phyloP scores from a whole-genome alignment of 2,797 vertebrate species.

The Lutjanus argentimaculatus region DNA sequence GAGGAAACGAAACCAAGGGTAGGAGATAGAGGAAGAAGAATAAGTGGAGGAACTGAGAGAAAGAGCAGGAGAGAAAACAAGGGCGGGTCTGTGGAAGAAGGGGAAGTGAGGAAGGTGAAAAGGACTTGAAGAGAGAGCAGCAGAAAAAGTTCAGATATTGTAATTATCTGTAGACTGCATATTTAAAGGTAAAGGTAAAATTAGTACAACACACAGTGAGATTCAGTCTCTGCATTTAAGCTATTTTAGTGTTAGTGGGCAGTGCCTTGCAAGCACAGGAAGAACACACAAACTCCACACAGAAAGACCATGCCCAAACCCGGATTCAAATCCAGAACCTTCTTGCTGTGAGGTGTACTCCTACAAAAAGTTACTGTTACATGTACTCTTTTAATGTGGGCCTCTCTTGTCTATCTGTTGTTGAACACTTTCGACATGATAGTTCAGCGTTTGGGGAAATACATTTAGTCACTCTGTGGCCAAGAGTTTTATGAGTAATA shows the following conservation, averaged over 20 bases:
- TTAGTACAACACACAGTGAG: too few relatives aligned
- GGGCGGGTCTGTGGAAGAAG: conserved; percentile 39
- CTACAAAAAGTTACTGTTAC: too few relatives aligned
- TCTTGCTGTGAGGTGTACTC: too few relatives aligned
- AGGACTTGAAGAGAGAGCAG: not conserved
- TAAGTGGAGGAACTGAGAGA: conserved; percentile 41
- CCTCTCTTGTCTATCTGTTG: not conserved
- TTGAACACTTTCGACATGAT: not conserved
- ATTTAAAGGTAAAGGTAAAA: not conserved
- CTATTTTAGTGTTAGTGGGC: too few relatives aligned
- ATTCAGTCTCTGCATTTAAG: too few relatives aligned
- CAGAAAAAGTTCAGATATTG: not conserved
- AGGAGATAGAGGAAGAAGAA: conserved; percentile 38
- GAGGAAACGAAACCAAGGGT: conserved; percentile 55
- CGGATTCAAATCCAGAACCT: too few relatives aligned
- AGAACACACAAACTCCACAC: too few relatives aligned
- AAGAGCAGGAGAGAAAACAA: conserved; percentile 48
- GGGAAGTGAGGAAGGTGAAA: conserved; percentile 40
- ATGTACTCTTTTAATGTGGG: not conserved
- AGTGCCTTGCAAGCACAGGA: too few relatives aligned
- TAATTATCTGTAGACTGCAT: not conserved
- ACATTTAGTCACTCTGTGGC: not conserved
- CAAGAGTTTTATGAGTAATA: not conserved
- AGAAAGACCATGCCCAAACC: too few relatives aligned
- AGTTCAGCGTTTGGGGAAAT: not conserved